Conservation (phyloP, 2,113 vertebrate genomes). For the Acanthochromis polyacanthus region DNA sequence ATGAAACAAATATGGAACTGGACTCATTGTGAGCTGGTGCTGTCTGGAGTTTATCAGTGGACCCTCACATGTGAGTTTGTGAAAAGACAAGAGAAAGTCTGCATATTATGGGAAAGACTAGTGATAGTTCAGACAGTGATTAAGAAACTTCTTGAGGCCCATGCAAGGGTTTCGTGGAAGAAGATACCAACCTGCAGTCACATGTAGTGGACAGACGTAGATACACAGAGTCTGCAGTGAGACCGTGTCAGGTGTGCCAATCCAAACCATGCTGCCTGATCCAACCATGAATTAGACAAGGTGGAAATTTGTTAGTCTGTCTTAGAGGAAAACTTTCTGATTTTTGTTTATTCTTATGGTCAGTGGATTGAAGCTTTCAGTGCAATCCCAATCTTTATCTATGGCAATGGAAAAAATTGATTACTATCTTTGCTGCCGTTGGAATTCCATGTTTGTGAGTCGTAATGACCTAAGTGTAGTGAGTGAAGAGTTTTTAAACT, state of each 20-base stretch:
- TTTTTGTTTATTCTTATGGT: background rate
- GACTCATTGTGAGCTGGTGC: background rate
- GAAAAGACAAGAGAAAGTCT: background rate
- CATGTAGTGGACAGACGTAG: background rate
- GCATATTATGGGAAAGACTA: slow-evolving; percentile 5
- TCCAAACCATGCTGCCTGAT: slow-evolving; percentile 12
- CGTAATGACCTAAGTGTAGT: too few relatives aligned
- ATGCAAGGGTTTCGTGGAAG: background rate
- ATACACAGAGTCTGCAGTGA: background rate
- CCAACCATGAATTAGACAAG: background rate
- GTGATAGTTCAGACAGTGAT: background rate
- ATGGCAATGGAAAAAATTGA: too few relatives aligned
- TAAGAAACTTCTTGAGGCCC: background rate
- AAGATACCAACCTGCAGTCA: background rate
- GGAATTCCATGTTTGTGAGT: too few relatives aligned
- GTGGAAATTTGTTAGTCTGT: background rate
- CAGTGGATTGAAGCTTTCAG: background rate
- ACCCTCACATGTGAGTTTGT: background rate
- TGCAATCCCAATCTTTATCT: too few relatives aligned
- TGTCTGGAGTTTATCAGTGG: too few relatives aligned
- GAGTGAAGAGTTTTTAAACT: too few relatives aligned
- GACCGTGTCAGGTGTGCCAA: slow-evolving; percentile 4
- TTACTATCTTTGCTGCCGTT: too few relatives aligned
- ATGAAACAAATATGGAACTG: background rate
- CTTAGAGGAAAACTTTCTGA: too few relatives aligned